Percentiles rank a stretch among this genome's conserved stretches.
Evolutionary conservation across 2,797 vertebrate species (phyloP).

Genomic region (Scyliorhinus canicula): DNA sequence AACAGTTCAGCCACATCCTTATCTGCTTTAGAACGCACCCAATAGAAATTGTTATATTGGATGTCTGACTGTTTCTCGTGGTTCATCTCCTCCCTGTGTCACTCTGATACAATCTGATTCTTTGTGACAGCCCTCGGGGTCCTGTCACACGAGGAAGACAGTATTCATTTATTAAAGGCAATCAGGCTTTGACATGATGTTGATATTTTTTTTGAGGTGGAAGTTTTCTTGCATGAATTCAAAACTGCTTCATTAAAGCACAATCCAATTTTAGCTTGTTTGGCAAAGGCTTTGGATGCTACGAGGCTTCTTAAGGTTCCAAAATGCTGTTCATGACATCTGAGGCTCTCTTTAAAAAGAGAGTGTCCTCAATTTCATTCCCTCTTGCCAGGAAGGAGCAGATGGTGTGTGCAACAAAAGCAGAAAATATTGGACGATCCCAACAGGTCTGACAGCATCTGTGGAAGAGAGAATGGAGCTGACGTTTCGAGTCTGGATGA

Average conservation of each 20-base stretch:
- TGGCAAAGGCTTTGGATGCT: no score
- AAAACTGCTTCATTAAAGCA: neutral
- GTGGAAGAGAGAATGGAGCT: no score
- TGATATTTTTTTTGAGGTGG: neutral
- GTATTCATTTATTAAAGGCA: neutral
- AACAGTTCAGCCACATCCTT: neutral
- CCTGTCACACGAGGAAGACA: neutral
- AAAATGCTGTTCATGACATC: no score
- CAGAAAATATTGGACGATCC: no score
- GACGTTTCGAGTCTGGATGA: no score
- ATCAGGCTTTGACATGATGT: neutral
- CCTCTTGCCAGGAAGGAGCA: no score
- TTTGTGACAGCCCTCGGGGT: neutral
- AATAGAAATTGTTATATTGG: no score
- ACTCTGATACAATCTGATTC: neutral
- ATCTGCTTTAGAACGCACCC: neutral
- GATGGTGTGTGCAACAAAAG: no score
- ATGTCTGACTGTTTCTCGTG: neutral
- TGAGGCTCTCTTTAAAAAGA: no score
- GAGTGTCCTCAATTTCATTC: no score
- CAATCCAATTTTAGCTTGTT: neutral
- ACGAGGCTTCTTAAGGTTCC: no score
- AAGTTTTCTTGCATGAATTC: neutral
- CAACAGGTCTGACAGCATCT: no score
- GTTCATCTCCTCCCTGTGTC: neutral